These are phyloP conservation scores for Drosophila gaucha DNA, from an alignment of 2,888 invertebrate genomes.

Conservation along the genomic window DNA sequence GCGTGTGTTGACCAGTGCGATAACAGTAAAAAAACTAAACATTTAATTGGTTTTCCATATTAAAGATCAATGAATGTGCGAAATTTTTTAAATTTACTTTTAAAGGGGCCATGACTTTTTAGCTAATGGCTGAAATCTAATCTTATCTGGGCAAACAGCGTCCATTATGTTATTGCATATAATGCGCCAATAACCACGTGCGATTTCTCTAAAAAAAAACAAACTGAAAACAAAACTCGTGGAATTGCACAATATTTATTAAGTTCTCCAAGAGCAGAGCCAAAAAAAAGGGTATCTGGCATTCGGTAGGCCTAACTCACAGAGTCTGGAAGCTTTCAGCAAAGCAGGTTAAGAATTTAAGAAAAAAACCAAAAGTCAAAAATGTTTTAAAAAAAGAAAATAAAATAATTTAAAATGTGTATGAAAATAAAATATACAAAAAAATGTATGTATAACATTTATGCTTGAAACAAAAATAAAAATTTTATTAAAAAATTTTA, in stretches of 20 bases:
- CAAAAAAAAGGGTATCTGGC: neutral
- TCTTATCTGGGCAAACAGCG: slow-evolving; percentile 27
- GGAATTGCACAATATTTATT: slow-evolving; percentile 40
- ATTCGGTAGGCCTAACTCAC: neutral
- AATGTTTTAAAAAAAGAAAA: neutral
- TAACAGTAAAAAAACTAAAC: neutral
- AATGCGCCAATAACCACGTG: slow-evolving; percentile 28
- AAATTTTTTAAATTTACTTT: neutral
- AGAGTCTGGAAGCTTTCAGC: neutral
- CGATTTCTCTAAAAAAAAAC: neutral
- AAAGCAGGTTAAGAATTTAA: neutral
- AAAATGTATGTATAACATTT: too few relatives aligned
- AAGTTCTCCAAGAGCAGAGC: slow-evolving; percentile 9
- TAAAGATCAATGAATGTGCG: slow-evolving; percentile 15
- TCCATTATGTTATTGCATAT: slow-evolving; percentile 20
- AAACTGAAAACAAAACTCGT: slow-evolving; percentile 8
- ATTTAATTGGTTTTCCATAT: slow-evolving; percentile 7
- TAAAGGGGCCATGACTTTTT: neutral
- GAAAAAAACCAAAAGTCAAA: neutral
- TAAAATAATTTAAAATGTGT: neutral
- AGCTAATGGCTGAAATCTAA: slow-evolving; percentile 1
- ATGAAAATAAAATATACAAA: too few relatives aligned
- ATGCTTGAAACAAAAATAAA: neutral
- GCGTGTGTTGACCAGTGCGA: slow-evolving; percentile 15
- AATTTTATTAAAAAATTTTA: neutral